phyloP scores from a whole-genome alignment of 1,140 invertebrate species.

The Ylistrum balloti region DNA sequence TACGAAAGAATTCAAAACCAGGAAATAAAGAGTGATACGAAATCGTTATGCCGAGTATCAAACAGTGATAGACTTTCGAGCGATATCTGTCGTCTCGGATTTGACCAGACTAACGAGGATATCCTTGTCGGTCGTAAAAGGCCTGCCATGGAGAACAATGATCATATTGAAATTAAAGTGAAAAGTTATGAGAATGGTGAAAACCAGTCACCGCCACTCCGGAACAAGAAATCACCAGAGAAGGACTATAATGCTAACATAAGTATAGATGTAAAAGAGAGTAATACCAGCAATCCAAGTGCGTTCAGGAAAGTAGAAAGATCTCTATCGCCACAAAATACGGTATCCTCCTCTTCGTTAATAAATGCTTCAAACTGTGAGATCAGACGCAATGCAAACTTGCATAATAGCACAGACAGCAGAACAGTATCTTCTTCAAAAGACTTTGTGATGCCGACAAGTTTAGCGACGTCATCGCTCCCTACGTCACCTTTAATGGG shows the following conservation, averaged over 20 bases:
- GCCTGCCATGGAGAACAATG: neutral
- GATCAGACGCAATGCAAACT: conserved; percentile 42
- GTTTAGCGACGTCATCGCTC: conserved; percentile 47
- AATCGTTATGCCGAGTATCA: neutral
- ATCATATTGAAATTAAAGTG: neutral
- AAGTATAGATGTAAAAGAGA: conserved; percentile 40
- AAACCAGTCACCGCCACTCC: neutral
- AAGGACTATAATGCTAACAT: neutral
- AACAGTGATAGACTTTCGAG: neutral
- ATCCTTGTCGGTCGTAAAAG: neutral
- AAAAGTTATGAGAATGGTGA: neutral
- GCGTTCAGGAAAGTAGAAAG: conserved; percentile 79
- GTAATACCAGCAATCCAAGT: conserved; percentile 63
- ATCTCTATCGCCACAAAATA: conserved; percentile 43
- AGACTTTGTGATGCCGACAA: conserved; percentile 41
- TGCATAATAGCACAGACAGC: conserved; percentile 8
- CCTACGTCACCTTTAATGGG: conserved; percentile 46
- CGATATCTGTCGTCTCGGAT: neutral
- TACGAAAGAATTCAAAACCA: neutral
- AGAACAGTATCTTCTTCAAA: conserved; percentile 27
- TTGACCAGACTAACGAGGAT: neutral
- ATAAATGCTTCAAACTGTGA: neutral
- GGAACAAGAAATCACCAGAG: neutral
- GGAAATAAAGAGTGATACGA: neutral
- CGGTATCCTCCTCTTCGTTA: neutral